Evolutionary conservation across 2,797 vertebrate genomes (phyloP).

Genomic region (Manis javanica): DNA sequence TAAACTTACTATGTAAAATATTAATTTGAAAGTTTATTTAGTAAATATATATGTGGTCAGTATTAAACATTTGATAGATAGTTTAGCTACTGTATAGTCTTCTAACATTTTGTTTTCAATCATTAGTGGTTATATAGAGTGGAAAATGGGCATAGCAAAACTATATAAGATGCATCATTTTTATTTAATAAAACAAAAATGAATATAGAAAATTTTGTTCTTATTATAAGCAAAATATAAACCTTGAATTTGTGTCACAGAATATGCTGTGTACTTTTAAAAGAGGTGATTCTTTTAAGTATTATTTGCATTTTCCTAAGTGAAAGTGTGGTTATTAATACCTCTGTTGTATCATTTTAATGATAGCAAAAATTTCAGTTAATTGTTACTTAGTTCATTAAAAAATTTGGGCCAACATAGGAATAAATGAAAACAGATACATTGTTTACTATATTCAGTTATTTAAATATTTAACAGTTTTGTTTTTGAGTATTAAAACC

Average conservation of each 20-base stretch:
- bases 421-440: constrained; percentile 43
- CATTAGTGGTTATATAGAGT: not conserved
- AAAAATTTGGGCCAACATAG: constrained; percentile 11
- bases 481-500: constrained; percentile 66
- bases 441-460: constrained; percentile 35
- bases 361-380: constrained; percentile 13
- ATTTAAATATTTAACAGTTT: constrained; percentile 56
- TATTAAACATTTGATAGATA: constrained; percentile 35
- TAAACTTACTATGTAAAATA: constrained; percentile 79
- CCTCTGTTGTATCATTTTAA: constrained; percentile 13
- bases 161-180: constrained; percentile 29
- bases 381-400: constrained; percentile 49
- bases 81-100: constrained; percentile 15
- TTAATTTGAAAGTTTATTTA: constrained; percentile 59
- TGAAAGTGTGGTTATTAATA: constrained; percentile 39
- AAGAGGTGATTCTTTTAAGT: constrained; percentile 36
- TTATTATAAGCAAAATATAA: constrained; percentile 31
- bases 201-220: not conserved
- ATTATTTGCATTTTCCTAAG: constrained; percentile 49
- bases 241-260: not conserved
- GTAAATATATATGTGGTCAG: not conserved
- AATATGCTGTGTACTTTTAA: constrained; percentile 19
- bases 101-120: constrained; percentile 45
- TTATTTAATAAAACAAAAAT: constrained; percentile 31
- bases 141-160: not conserved